Percentiles rank a stretch among this genome's conserved stretches.
Evolutionary conservation across 2,113 vertebrate genomes (phyloP).

Genomic region (Microcebus tavaratra): DNA sequence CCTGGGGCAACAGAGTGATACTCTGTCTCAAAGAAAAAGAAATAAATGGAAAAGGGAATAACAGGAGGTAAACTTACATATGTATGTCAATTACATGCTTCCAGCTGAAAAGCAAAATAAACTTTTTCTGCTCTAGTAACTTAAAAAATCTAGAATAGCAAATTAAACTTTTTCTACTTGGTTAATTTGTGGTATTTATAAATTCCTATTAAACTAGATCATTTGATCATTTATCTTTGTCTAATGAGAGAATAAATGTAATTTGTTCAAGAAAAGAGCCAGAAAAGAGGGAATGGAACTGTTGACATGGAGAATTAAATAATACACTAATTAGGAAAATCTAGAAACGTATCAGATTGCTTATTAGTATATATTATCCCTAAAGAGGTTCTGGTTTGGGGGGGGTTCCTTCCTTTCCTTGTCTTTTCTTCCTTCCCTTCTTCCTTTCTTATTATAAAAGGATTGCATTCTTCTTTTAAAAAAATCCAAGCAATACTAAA

Average conservation of each 20-base stretch:
- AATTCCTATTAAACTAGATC: constrained; percentile 7
- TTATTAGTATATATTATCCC: background rate
- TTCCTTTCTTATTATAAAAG: background rate
- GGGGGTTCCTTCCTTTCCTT: background rate
- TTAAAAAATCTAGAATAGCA: background rate
- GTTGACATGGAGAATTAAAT: background rate
- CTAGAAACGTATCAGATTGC: background rate
- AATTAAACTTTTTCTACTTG: background rate
- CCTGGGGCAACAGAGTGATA: no score
- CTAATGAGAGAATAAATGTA: background rate
- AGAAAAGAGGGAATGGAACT: background rate
- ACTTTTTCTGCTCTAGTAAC: background rate
- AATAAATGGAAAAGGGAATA: background rate
- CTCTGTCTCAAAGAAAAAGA: no score
- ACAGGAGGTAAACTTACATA: background rate
- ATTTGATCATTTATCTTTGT: constrained; percentile 24
- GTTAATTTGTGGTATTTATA: background rate
- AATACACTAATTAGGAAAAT: background rate
- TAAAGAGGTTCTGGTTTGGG: background rate
- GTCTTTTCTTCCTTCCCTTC: background rate
- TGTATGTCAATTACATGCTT: background rate
- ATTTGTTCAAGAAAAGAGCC: background rate
- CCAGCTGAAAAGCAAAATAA: background rate
- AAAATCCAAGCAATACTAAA: background rate
- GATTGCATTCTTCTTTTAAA: background rate